Percentiles rank a stretch among this genome's conserved stretches.
Evolutionary conservation across 2,797 vertebrate genomes (phyloP).

Genomic region (Poecilia wingei): DNA sequence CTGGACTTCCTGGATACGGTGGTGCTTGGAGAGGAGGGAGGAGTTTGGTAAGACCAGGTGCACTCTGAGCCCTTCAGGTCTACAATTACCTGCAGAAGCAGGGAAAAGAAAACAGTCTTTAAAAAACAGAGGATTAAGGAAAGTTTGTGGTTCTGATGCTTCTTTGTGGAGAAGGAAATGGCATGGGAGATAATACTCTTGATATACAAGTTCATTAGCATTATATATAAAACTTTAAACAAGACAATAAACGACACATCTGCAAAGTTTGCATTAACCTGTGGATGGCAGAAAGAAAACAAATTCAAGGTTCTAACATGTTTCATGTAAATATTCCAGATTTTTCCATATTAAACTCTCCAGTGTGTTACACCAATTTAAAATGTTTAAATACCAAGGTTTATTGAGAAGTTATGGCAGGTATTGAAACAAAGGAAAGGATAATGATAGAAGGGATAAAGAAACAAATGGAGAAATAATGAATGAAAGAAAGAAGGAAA

Average conservation of each 20-base stretch:
- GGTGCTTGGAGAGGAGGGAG: slow-evolving; percentile 94
- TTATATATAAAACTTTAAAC: neutral
- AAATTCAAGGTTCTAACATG: neutral
- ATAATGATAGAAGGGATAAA: neutral
- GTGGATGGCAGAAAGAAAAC: neutral
- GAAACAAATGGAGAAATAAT: neutral
- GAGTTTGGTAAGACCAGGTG: slow-evolving; percentile 94
- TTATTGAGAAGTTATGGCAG: neutral
- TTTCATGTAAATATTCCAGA: neutral
- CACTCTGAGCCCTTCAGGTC: slow-evolving; percentile 96
- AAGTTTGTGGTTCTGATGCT: neutral
- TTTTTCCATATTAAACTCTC: neutral
- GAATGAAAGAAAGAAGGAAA: neutral
- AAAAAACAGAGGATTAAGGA: neutral
- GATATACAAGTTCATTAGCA: neutral
- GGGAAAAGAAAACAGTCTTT: neutral
- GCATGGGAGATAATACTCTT: neutral
- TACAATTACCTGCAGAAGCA: slow-evolving; percentile 85
- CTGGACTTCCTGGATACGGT: slow-evolving; percentile 96
- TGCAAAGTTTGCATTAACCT: too few species aligned
- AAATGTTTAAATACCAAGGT: neutral
- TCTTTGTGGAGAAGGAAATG: neutral
- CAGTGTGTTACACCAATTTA: neutral
- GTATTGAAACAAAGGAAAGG: neutral
- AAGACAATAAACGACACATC: neutral